Conservation (phyloP, 2,797 vertebrate genomes). For the Sebastes reedi region DNA sequence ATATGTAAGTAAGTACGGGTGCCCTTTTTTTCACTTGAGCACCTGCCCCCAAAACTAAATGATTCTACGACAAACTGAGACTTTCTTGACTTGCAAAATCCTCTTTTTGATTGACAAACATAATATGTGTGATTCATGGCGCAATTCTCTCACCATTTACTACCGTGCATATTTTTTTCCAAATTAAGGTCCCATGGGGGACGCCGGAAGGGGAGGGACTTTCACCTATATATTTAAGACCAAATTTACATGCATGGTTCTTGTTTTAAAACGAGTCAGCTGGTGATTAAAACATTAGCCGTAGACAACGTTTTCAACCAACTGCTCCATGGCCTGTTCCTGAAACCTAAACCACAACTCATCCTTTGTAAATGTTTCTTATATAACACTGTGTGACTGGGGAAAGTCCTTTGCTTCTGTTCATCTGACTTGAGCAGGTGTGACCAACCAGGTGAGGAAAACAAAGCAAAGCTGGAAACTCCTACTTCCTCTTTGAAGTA, state of each 20-base stretch:
- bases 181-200: too few species aligned
- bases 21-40: too few species aligned
- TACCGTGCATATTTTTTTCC: too few species aligned
- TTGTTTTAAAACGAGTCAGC: not conserved
- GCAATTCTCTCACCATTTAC: too few species aligned
- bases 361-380: not conserved
- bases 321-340: not conserved
- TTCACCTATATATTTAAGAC: not conserved
- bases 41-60: too few species aligned
- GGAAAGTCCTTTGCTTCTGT: not conserved
- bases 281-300: not conserved
- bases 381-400: not conserved
- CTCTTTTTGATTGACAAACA: too few species aligned
- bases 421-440: not conserved
- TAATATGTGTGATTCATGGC: too few species aligned
- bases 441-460: not conserved
- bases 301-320: not conserved
- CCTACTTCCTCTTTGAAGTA: constrained; percentile 20
- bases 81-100: too few species aligned
- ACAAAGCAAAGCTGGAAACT: constrained; percentile 12
- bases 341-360: not conserved
- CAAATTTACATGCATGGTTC: not conserved
- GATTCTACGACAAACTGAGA: too few species aligned
- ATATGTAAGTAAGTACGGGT: too few species aligned
- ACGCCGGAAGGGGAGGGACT: not conserved